phyloP scores from a whole-genome alignment of 1,140 invertebrate species.

The Metaphire vulgaris region DNA sequence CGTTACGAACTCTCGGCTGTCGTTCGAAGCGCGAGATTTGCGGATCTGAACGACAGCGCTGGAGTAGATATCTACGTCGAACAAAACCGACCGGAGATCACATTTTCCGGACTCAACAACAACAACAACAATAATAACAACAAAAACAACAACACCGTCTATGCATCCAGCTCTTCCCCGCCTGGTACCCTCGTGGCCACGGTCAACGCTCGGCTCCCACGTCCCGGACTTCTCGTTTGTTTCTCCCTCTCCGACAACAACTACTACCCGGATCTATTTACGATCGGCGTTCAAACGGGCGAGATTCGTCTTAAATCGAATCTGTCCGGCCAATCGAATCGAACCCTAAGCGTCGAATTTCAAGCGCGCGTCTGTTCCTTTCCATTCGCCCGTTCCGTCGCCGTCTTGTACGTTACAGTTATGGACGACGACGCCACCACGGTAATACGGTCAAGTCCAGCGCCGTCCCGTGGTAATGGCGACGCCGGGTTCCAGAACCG shows the following conservation, averaged over 20 bases:
- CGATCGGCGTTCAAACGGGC: neutral
- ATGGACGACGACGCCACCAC: neutral
- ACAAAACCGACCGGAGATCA: neutral
- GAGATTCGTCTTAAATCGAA: neutral
- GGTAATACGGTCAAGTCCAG: neutral
- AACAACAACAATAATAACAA: too few species aligned
- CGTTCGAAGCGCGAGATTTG: neutral
- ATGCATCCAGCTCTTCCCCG: neutral
- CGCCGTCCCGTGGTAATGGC: neutral
- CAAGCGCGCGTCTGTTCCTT: neutral
- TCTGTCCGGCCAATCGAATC: neutral
- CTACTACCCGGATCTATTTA: neutral
- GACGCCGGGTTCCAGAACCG: neutral
- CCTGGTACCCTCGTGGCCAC: neutral
- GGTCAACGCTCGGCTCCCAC: neutral
- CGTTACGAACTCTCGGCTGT: neutral
- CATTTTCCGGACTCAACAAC: neutral
- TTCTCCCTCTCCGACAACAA: neutral
- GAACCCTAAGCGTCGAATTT: neutral
- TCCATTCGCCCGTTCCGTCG: neutral
- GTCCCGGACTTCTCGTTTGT: neutral
- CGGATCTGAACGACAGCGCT: neutral
- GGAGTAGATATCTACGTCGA: neutral
- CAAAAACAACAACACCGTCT: neutral
- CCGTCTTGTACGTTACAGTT: neutral